phyloP scores from a whole-genome alignment of 2,113 vertebrate genomes.

The Scomber japonicus region DNA sequence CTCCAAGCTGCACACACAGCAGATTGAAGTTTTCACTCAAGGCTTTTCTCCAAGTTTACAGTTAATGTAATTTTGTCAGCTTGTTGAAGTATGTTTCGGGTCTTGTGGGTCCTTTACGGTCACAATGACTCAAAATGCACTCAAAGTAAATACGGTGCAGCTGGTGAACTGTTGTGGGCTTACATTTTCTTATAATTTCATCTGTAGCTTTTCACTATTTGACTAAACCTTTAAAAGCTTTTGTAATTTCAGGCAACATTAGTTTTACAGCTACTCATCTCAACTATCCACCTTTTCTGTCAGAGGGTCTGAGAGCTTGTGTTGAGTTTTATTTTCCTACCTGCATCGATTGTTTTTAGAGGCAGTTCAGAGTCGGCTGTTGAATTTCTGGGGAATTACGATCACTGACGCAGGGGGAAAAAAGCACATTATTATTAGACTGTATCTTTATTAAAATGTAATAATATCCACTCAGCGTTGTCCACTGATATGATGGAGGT shows the following conservation, averaged over 20 bases:
- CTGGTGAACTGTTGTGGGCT: background rate
- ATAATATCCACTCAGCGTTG: constrained; percentile 13
- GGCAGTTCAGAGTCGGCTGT: background rate
- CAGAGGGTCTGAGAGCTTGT: background rate
- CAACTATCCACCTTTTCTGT: constrained; percentile 4
- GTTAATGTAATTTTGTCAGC: background rate
- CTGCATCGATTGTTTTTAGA: constrained; percentile 35
- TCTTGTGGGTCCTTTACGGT: background rate
- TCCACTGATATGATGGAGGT: constrained; percentile 22
- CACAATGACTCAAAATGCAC: background rate
- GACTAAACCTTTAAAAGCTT: too few species aligned
- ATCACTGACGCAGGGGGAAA: constrained; percentile 29
- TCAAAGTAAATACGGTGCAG: background rate
- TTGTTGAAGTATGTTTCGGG: constrained; percentile 5
- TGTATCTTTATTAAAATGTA: constrained; percentile 24
- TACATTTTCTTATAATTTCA: background rate
- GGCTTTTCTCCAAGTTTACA: background rate
- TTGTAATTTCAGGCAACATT: background rate
- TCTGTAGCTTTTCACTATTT: background rate
- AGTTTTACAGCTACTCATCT: background rate
- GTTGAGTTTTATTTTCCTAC: constrained; percentile 16
- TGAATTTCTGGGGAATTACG: background rate
- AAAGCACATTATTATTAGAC: constrained; percentile 25
- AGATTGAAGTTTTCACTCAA: background rate
- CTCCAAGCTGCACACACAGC: background rate